Evolutionary conservation across 2,888 invertebrate genomes (phyloP).

Genomic region (Asteroscopus sphinx): DNA sequence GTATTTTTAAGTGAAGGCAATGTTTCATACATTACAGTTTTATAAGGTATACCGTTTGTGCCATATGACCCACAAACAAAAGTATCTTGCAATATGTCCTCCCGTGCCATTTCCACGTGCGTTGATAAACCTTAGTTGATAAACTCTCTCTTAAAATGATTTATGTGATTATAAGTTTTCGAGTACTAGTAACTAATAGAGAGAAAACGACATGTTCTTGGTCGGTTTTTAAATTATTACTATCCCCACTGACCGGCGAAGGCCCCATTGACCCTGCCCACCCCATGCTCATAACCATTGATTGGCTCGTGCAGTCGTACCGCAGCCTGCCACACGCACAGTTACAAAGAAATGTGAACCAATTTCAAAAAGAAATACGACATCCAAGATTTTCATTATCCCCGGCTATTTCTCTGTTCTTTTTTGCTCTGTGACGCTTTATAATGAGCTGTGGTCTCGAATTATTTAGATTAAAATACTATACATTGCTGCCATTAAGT

Average conservation of each 20-base stretch:
- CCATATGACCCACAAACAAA: too few relatives aligned
- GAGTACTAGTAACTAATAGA: too few relatives aligned
- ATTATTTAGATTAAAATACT: conserved; percentile 63
- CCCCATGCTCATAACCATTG: conserved; percentile 78
- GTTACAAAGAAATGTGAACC: conserved; percentile 80
- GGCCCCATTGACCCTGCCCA: conserved; percentile 50
- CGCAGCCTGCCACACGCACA: conserved; percentile 76
- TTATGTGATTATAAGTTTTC: too few relatives aligned
- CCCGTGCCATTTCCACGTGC: too few relatives aligned
- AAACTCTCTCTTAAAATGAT: too few relatives aligned
- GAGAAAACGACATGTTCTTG: too few relatives aligned
- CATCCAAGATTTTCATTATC: conserved; percentile 81
- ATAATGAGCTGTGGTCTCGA: conserved; percentile 62
- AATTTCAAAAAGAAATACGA: conserved; percentile 83
- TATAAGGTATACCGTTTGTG: too few relatives aligned
- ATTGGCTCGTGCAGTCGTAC: conserved; percentile 78
- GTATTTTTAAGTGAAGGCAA: too few relatives aligned
- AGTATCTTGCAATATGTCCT: too few relatives aligned
- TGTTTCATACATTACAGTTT: too few relatives aligned
- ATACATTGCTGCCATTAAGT: conserved; percentile 43
- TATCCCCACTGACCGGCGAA: conserved; percentile 52
- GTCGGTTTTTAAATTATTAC: conserved; percentile 86
- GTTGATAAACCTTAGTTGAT: too few relatives aligned
- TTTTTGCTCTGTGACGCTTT: conserved; percentile 64
- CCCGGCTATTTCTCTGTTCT: conserved; percentile 61